These are phyloP conservation scores for Loris lydekkerianus DNA, from an alignment of 2,797 vertebrate genomes.

Conservation along the genomic window DNA sequence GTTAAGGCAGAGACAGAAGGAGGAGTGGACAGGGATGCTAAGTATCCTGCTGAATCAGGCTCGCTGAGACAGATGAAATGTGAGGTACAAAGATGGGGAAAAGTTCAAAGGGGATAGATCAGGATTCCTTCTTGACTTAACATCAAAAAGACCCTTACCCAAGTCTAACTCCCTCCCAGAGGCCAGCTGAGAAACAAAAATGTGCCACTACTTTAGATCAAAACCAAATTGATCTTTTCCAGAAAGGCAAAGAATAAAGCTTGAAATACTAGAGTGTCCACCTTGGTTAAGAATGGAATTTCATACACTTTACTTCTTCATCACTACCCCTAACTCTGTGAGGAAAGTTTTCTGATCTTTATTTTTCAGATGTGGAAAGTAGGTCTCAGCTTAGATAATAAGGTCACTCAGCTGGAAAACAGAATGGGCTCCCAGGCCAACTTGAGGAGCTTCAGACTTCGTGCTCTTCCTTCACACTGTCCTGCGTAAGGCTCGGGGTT, in stretches of 20 bases:
- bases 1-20: background rate
- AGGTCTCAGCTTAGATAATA: background rate
- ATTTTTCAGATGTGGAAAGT: background rate
- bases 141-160: background rate
- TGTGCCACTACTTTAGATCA: background rate
- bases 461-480: background rate
- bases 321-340: background rate
- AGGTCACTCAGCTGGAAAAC: background rate
- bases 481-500: background rate
- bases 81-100: background rate
- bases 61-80: background rate
- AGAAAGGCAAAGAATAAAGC: conserved; percentile 3
- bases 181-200: conserved; percentile 4
- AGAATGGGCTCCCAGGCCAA: background rate
- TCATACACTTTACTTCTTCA: background rate
- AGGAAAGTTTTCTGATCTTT: background rate
- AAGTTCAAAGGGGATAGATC: background rate
- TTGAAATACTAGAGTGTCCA: background rate
- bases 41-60: background rate
- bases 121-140: background rate
- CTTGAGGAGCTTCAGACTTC: background rate
- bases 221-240: conserved; percentile 1
- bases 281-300: background rate
- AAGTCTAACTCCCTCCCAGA: background rate
- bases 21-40: background rate